A percentile compares a stretch with the other conserved stretches of the same genome.
These are phyloP conservation scores for Agraylea sexmaculata DNA, from an alignment of 1,140 invertebrate genomes.

Conservation along the genomic window DNA sequence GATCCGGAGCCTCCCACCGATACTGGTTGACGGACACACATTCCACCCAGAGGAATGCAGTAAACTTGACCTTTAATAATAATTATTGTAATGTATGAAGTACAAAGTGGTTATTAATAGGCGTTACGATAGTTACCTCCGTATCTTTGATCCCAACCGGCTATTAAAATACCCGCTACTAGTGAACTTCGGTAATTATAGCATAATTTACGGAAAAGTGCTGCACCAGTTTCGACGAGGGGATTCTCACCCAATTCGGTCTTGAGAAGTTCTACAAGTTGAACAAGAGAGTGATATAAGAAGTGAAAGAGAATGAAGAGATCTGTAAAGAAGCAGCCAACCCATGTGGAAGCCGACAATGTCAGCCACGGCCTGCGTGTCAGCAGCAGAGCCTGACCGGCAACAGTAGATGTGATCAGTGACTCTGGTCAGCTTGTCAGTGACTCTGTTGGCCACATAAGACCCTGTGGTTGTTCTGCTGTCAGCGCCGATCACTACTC, in stretches of 20 bases:
- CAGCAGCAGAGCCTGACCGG: constrained; percentile 91
- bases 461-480: constrained; percentile 90
- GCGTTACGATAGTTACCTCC: constrained; percentile 60
- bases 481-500: constrained; percentile 95
- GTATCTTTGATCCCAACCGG: constrained; percentile 84
- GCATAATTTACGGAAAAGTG: constrained; percentile 85
- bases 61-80: constrained; percentile 82
- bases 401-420: constrained; percentile 95
- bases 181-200: constrained; percentile 93
- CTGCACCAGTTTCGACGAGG: constrained; percentile 79
- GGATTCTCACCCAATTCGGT: constrained; percentile 79
- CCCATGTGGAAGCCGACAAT: constrained; percentile 88
- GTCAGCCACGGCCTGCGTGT: constrained; percentile 95
- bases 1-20: constrained; percentile 94
- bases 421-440: constrained; percentile 90
- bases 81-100: not conserved
- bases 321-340: constrained; percentile 22
- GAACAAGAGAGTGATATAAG: not conserved
- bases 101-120: constrained; percentile 28
- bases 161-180: constrained; percentile 82
- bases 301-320: not conserved
- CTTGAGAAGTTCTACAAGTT: constrained; percentile 34
- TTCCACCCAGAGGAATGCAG: constrained; percentile 83
- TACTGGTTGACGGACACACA: constrained; percentile 76
- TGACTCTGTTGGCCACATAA: constrained; percentile 89